Evolutionary conservation across 2,888 invertebrate species (phyloP).

Genomic region (Emmelina monodactyla): DNA sequence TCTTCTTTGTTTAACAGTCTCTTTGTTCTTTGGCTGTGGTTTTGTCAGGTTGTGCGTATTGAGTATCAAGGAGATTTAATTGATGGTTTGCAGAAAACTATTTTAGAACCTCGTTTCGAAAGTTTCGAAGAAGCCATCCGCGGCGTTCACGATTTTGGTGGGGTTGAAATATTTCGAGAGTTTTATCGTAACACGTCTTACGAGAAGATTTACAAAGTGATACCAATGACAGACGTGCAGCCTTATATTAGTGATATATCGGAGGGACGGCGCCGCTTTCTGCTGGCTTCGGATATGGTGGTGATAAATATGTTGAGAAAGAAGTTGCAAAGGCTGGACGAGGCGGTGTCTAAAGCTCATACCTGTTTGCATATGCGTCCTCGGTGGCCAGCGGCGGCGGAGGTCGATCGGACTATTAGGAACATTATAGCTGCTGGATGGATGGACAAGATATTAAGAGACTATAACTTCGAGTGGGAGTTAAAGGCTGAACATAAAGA

Average conservation of each 20-base stretch:
- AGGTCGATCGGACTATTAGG: slow-evolving; percentile 19
- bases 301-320: slow-evolving; percentile 16
- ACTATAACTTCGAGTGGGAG: slow-evolving; percentile 2
- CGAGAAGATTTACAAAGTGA: slow-evolving; percentile 18
- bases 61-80: slow-evolving; percentile 34
- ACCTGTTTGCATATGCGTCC: slow-evolving; percentile 29
- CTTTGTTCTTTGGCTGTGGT: slow-evolving; percentile 38
- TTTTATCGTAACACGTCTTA: slow-evolving; percentile 23
- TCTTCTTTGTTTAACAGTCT: slow-evolving; percentile 25
- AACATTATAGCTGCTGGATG: slow-evolving; percentile 27
- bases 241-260: slow-evolving; percentile 20
- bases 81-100: slow-evolving; percentile 23
- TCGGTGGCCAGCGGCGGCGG: slow-evolving; percentile 30
- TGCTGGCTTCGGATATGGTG: slow-evolving; percentile 22
- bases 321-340: slow-evolving; percentile 25
- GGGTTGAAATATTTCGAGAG: slow-evolving; percentile 18
- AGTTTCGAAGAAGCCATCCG: slow-evolving; percentile 25
- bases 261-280: slow-evolving; percentile 24
- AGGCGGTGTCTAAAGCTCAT: slow-evolving; percentile 20
- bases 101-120: slow-evolving; percentile 26
- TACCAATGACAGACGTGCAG: slow-evolving; percentile 17
- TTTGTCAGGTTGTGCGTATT: slow-evolving; percentile 33
- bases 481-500: not conserved
- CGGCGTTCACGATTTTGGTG: slow-evolving; percentile 27
- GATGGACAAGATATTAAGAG: slow-evolving; percentile 17